Base-by-base conservation (phyloP, 92 coral and sea anemone genomes). In the Epizoanthus stellaris region DNA sequence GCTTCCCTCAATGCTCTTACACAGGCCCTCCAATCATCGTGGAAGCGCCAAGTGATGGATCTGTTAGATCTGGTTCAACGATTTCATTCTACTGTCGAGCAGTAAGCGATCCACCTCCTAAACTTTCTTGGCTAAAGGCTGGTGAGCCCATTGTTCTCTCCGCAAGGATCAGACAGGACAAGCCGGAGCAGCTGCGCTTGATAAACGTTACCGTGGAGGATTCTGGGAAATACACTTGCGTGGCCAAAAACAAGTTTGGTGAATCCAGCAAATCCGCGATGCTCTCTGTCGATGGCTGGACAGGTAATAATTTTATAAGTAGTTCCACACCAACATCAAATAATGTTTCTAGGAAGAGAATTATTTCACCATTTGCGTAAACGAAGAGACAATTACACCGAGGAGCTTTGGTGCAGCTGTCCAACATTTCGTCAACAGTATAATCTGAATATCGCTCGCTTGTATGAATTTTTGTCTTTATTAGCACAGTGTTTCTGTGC, bases 21-120 rank as follows among this genome's bases (percentile, higher is more conserved):
- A 57, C 19, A 76, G 81, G 81, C 38, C 69, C 81, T 58, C 81
- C 81, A 39, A 38, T 76, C 43, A 76, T 76, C 10, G 69, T 76
- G 3, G 52, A 58, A n/a, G 34, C 81, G 4, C 81, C 81, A 7
- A 59, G 19, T n/a, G 23, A 8, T 25, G 13, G 30, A 38, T 76
- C 68, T 7, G 81, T 39, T 1, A 58, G 16, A 76, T n/a, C 68
- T 15, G 81, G 81, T n/a, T n/a, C 81, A 16, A 59, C 49, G 7
- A 68, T 58, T 16, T 30, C 34, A 30, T 30, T 30, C 34, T 30
- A 30, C 36, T 30, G 36, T 30, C 36, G 2, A 30, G 36, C 82
- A 34, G 20, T 76, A 58, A 76, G 82, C 39, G 34, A 60, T 0
- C 82, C 82, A 4, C 12, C 4, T 6, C 68, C 82, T 76, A 34